Evolutionary conservation across 2,113 vertebrate genomes (phyloP).

Genomic region (Quiscalus mexicanus): DNA sequence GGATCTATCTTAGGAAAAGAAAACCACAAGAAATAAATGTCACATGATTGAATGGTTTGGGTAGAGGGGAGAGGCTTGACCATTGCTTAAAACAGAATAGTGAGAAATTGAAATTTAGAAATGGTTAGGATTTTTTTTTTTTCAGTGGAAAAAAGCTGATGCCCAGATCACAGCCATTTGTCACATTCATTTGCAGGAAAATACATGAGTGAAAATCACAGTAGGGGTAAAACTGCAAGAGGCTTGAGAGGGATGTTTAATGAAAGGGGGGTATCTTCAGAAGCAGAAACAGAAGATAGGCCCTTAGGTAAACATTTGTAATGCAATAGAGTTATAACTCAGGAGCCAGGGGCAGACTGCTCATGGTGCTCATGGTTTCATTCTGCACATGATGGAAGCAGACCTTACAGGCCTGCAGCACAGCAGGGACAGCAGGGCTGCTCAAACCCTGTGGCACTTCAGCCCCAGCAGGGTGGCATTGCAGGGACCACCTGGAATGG

Average conservation of each 20-base stretch:
- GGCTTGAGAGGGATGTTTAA: not conserved
- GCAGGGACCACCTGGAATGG: not conserved
- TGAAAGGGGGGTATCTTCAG: not conserved
- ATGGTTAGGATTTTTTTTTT: too few relatives aligned
- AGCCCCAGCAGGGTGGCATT: not conserved
- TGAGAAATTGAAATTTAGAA: not conserved
- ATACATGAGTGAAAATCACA: not conserved
- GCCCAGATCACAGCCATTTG: not conserved
- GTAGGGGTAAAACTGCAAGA: not conserved
- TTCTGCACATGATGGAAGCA: not conserved
- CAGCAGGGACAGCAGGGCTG: not conserved
- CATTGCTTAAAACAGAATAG: not conserved
- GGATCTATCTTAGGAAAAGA: not conserved
- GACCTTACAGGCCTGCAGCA: not conserved
- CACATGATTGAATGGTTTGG: not conserved
- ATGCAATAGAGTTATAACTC: not conserved
- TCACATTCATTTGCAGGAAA: not conserved
- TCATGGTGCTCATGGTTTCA: not conserved
- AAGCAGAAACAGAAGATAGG: not conserved
- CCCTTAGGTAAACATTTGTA: not conserved
- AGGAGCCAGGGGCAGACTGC: not conserved
- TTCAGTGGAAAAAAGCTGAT: not conserved
- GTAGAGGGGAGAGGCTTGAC: not conserved
- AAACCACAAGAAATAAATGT: not conserved
- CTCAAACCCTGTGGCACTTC: accelerated